Base-by-base conservation (phyloP, 2,113 vertebrate species). In the Crotalus horridus region DNA sequence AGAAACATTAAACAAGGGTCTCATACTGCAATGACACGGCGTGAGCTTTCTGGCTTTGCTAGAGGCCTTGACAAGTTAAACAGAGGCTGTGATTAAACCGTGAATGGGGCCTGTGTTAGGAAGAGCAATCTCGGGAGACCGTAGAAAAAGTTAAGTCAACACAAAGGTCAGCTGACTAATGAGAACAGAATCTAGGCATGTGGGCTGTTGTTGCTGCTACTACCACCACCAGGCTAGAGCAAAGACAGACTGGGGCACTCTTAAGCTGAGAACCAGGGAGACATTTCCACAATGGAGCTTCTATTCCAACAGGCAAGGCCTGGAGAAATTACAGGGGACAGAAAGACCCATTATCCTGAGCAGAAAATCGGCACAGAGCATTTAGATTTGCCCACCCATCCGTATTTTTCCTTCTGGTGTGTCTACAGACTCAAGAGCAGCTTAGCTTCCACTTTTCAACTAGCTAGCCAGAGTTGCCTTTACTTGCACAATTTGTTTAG, bases 21-120 rank as follows among this genome's bases (percentile, higher is more conserved):
- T 33, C 54, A 26, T 89, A 13, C 87, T 86, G 61, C 23, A 87
- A 53, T 93, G 90, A 56, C 61, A 9, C n/a, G 20, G n/a, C 24
- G n/a, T 2, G 51, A 55, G 85, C 64, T 90, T 74, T 92, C 92
- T 93, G 94, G 90, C 89, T 96, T 95, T 95, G 56, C 95, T 95
- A 96, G 89, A 91, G 87, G 39, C 85, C 88, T 89, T 95, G 94
- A 96, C 96, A 96, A 95, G 94, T 95, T 94, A 96, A 96, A 96
- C 93, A 96, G 93, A 95, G 88, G 51, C 88, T 93, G 92, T 95
- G 95, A 95, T 95, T 96, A 97, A 96, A 95, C 56, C 51, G 88
- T 96, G 95, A 96, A 95, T 96, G 94, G 91, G 88, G 91, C 92
- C 91, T 94, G 93, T 51, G 93, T 96, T 94, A 95, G 93, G 94